Percentiles rank a stretch among this genome's conserved stretches.
Evolutionary conservation across 2,113 vertebrate species (phyloP).

Genomic region (Pelmatolapia mariae): DNA sequence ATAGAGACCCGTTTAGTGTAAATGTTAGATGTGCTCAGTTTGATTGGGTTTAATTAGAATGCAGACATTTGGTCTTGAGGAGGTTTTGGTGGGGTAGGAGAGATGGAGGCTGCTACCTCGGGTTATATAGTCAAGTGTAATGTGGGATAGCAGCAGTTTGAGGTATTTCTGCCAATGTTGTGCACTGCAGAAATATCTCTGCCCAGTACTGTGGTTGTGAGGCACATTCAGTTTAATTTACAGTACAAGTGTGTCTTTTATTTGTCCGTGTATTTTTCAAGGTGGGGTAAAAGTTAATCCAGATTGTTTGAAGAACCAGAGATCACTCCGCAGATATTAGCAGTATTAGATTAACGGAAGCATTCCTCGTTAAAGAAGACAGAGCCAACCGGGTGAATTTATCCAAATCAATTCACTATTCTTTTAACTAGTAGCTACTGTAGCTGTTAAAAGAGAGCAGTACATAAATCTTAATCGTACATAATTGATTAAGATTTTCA

Average conservation of each 20-base stretch:
- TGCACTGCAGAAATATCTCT: not conserved
- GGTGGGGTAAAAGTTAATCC: slow-evolving; percentile 2
- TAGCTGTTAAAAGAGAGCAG: not conserved
- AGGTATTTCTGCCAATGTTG: slow-evolving; percentile 11
- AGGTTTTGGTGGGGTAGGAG: not conserved
- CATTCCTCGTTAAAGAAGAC: not conserved
- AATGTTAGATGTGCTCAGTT: slow-evolving; percentile 31
- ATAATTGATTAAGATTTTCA: not conserved
- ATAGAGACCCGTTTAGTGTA: slow-evolving; percentile 42
- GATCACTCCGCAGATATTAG: not conserved
- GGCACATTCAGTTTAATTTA: not conserved
- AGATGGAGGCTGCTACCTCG: not conserved
- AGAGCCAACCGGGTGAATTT: not conserved
- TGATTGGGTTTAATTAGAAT: slow-evolving; percentile 42
- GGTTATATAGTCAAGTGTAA: not conserved
- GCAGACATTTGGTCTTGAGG: not conserved
- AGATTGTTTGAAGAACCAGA: not conserved
- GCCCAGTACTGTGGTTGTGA: not conserved
- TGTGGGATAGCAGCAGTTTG: not conserved
- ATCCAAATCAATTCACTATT: not conserved
- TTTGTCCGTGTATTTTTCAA: not conserved
- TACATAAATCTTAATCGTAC: not conserved
- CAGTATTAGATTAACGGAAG: not conserved
- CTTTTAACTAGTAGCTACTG: not conserved
- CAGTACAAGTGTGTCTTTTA: not conserved